Percentiles rank a stretch among this genome's conserved stretches.
These are phyloP conservation scores for Turritopsis dohrnii DNA, from an alignment of 30 jellyfish, hydroid and myxozoan genomes.

Conservation along the genomic window DNA sequence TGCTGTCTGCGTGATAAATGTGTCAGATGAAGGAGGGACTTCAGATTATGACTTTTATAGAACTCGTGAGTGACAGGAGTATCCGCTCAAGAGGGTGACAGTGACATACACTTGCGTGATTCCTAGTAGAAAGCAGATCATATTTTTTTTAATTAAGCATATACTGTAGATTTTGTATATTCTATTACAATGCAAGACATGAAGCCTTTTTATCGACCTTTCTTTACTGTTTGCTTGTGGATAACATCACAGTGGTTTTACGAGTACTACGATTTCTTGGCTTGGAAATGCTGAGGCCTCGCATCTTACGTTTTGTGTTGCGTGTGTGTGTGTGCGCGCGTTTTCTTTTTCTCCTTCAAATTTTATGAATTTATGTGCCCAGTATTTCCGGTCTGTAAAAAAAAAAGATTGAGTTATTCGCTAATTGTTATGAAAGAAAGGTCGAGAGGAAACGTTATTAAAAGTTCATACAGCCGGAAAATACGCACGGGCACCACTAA, in stretches of 20 bases:
- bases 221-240: neutral
- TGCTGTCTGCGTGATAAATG: neutral
- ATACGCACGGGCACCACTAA: conserved; percentile 89
- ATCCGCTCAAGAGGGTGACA: no score
- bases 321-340: conserved; percentile 8
- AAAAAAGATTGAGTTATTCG: no score
- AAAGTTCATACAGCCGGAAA: conserved; percentile 58
- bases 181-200: neutral
- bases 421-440: neutral
- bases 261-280: neutral
- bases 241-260: neutral
- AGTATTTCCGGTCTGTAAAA: conserved; percentile 73
- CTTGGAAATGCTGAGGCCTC: conserved; percentile 42
- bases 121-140: neutral
- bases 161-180: neutral
- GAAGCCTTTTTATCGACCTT: neutral
- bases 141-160: neutral
- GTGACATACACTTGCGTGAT: no score
- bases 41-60: no score
- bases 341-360: neutral
- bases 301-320: neutral
- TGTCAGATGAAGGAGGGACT: no score
- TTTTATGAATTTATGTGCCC: conserved; percentile 59
- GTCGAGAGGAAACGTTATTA: conserved; percentile 31
- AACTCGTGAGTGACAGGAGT: no score